Percentiles rank a stretch among this genome's conserved stretches.
Evolutionary conservation across 2,888 invertebrate species (phyloP).

Genomic region (Ormyrus pomaceus): DNA sequence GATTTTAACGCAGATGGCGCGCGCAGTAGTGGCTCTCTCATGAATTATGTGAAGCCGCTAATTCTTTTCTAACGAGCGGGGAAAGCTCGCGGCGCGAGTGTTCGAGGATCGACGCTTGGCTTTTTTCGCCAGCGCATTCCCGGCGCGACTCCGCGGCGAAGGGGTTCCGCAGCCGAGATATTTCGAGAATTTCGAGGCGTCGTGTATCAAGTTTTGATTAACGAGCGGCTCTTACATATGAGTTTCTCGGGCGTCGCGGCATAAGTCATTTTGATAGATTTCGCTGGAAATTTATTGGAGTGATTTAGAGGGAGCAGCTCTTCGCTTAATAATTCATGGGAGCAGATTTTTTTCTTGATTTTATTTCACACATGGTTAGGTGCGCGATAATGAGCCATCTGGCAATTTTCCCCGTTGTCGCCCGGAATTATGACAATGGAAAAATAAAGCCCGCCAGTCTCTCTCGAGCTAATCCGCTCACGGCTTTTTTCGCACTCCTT

Average conservation of each 20-base stretch:
- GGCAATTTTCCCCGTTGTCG: conserved; percentile 19
- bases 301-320: no score
- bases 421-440: conserved; percentile 40
- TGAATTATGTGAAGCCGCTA: conserved; percentile 31
- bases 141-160: conserved; percentile 18
- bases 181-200: conserved; percentile 15
- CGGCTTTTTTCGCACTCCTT: conserved; percentile 5
- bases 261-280: background rate
- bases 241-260: background rate
- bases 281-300: no score
- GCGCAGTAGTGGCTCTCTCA: conserved; percentile 3
- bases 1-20: conserved; percentile 37
- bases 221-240: background rate
- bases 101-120: conserved; percentile 29
- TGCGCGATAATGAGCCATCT: conserved; percentile 23
- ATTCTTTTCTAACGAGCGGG: conserved; percentile 46
- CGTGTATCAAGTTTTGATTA: background rate
- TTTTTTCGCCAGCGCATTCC: conserved; percentile 5
- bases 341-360: no score
- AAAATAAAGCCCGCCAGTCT: conserved; percentile 18
- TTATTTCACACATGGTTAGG: no score
- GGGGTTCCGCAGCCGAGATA: background rate
- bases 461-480: conserved; percentile 29
- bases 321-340: no score
- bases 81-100: background rate